phyloP scores from a whole-genome alignment of 2,888 invertebrate species.

The Ichneumoninae sp. region DNA sequence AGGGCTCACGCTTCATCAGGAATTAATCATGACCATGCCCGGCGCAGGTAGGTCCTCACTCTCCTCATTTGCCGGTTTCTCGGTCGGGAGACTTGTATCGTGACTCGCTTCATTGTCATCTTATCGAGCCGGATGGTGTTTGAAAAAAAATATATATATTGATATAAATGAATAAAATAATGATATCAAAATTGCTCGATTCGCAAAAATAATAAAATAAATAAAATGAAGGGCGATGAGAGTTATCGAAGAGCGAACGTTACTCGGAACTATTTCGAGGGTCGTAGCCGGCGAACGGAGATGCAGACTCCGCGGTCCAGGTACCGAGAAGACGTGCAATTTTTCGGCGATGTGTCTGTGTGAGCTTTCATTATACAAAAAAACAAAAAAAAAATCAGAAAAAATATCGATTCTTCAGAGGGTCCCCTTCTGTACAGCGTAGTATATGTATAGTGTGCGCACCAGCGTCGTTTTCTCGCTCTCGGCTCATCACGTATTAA shows the following conservation, averaged over 20 bases:
- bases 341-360: neutral
- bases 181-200: neutral
- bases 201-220: neutral
- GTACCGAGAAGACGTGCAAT: neutral
- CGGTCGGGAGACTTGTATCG: slow-evolving; percentile 11
- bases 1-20: slow-evolving; percentile 82
- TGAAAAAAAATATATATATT: neutral
- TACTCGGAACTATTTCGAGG: neutral
- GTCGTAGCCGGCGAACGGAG: neutral
- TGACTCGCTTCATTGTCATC: neutral
- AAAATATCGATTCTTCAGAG: slow-evolving; percentile 41
- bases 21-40: slow-evolving; percentile 83
- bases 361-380: neutral
- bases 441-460: slow-evolving; percentile 9
- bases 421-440: neutral
- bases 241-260: neutral
- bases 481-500: slow-evolving; percentile 54
- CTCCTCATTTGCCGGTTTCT: slow-evolving; percentile 39
- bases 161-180: neutral
- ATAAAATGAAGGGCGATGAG: neutral
- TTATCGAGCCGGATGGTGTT: slow-evolving; percentile 3
- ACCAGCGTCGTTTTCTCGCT: slow-evolving; percentile 25
- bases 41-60: slow-evolving; percentile 75
- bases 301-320: neutral
- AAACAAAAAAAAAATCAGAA: neutral